Conservation (phyloP, 2,797 vertebrate genomes). For the Propithecus perrieri region DNA sequence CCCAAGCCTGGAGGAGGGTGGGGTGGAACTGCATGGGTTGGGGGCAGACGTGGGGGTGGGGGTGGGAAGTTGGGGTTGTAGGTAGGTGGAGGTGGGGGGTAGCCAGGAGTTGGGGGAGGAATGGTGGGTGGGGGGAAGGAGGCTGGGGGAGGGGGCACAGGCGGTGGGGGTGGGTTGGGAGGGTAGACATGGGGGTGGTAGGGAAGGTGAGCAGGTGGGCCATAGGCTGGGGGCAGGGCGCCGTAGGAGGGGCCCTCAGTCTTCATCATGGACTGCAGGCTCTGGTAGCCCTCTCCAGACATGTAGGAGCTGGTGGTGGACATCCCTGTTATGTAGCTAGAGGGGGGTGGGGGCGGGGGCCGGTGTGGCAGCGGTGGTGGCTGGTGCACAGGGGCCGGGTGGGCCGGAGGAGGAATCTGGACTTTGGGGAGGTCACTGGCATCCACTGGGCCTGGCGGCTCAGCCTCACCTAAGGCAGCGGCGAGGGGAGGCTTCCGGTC, state of each 20-base stretch:
- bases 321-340: slow-evolving; percentile 94
- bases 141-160: slow-evolving; percentile 90
- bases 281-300: slow-evolving; percentile 97
- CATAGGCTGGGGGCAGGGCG: slow-evolving; percentile 91
- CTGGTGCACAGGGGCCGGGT: slow-evolving; percentile 91
- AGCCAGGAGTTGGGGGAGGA: slow-evolving; percentile 90
- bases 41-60: slow-evolving; percentile 90
- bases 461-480: slow-evolving; percentile 90
- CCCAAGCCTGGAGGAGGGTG: slow-evolving; percentile 93
- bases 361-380: slow-evolving; percentile 93
- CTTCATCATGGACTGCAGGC: slow-evolving; percentile 98
- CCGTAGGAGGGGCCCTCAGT: slow-evolving; percentile 94
- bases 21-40: slow-evolving; percentile 89
- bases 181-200: slow-evolving; percentile 92
- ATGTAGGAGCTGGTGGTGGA: slow-evolving; percentile 98
- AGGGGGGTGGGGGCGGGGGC: slow-evolving; percentile 90
- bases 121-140: slow-evolving; percentile 89
- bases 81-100: slow-evolving; percentile 93
- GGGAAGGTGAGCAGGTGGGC: slow-evolving; percentile 89
- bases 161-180: slow-evolving; percentile 88
- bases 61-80: slow-evolving; percentile 93
- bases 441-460: slow-evolving; percentile 87
- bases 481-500: slow-evolving; percentile 92
- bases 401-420: slow-evolving; percentile 91
- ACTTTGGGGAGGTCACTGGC: slow-evolving; percentile 88